Evolutionary conservation across 2,797 vertebrate species (phyloP).

Genomic region (Pelobates cultripes): DNA sequence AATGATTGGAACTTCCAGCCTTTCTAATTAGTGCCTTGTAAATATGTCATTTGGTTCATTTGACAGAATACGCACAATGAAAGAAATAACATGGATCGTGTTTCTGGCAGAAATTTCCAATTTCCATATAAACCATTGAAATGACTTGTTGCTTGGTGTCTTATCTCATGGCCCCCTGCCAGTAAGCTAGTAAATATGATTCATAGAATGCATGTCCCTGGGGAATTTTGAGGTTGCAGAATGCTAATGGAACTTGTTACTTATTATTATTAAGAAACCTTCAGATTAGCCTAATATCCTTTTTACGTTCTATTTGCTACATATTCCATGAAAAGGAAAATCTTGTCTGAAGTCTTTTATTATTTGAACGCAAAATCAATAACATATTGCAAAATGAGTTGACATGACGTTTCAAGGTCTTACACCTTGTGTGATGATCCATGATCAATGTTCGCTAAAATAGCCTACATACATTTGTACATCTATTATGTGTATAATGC

Average conservation of each 20-base stretch:
- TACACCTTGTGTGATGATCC: not conserved
- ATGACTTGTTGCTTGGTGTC: not conserved
- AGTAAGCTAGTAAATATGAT: not conserved
- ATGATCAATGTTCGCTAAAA: not conserved
- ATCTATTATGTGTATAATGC: not conserved
- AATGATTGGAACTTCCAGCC: not conserved
- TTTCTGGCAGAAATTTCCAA: not conserved
- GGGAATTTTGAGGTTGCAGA: not conserved
- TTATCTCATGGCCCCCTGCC: not conserved
- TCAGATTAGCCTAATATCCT: not conserved
- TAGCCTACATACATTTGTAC: not conserved
- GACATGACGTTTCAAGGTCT: not conserved
- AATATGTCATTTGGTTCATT: not conserved
- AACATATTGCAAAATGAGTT: not conserved
- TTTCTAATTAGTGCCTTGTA: not conserved
- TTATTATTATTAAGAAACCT: not conserved
- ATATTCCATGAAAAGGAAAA: not conserved
- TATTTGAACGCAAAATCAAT: not conserved
- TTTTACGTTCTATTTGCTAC: not conserved
- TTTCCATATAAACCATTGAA: not conserved
- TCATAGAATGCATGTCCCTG: not conserved
- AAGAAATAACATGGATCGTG: not conserved
- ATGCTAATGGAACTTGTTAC: not conserved
- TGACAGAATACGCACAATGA: not conserved
- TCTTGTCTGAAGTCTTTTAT: not conserved